Base-by-base conservation (phyloP, 1,140 invertebrate genomes). In the Charaxes varanes region DNA sequence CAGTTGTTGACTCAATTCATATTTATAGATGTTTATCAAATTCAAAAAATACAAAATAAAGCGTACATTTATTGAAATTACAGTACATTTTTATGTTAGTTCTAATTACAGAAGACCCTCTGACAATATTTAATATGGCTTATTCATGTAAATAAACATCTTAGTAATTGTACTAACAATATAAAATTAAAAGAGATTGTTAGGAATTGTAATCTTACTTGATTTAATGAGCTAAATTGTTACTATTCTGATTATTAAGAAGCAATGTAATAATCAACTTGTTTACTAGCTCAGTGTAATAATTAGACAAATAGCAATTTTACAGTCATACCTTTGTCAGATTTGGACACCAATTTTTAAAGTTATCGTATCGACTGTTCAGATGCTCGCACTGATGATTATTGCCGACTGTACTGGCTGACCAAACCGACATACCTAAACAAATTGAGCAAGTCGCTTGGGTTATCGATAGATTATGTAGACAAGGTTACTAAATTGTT, bases 341-440 rank as follows among this genome's bases (percentile, higher is more conserved):
- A 60, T 80, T 83, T 51, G 76, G 76, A 63, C 76, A 80, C 78
- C 78, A 83, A 42, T 49, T 77, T 66, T 67, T 73, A 56, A 63
- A 65, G 26, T 68, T 53, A 61, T 54, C 55, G 59, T 63, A 68
- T 42, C 76, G 69, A 63, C 67, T 66, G 57, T 53, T 54, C 62
- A 62, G 56, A 54, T 67, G 59, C 53, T 57, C 59, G 49, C 45
- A 66, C 49, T 67, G 62, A 54, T 69, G 73, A 69, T 80, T 80
- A 69, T 77, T 78, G 46, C 71, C 74, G 63, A 68, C 68, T 41
- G 76, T 78, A 67, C 76, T 83, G 56, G 72, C 76, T 60, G 79
- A 83, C 79, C 79, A 83, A 78, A 83, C 79, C 70, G 79, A 83
- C 79, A 83, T 83, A 77, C 73, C 79, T 83, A 80, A 73, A 76